Percentiles rank a stretch among this genome's conserved stretches.
Conservation (phyloP, 2,888 invertebrate species). For the Gandaritis pyraliata region DNA sequence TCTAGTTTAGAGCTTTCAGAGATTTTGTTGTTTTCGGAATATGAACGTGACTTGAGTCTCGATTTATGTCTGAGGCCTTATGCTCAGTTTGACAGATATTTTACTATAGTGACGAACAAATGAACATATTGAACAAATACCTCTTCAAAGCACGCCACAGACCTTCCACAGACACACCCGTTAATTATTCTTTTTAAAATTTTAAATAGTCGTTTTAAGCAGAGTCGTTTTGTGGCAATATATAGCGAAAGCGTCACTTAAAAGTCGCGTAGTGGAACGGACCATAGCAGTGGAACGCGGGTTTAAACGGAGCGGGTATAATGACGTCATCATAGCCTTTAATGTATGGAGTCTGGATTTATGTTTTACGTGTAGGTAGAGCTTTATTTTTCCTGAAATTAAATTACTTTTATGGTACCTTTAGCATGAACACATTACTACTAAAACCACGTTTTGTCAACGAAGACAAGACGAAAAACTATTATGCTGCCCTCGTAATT, state of each 20-base stretch:
- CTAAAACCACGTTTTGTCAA: too few species aligned
- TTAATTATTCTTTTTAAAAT: conserved; percentile 9
- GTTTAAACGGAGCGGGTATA: conserved; percentile 30
- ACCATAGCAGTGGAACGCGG: conserved; percentile 21
- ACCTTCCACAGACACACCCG: neutral
- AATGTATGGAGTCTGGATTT: conserved; percentile 8
- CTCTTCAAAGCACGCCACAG: neutral
- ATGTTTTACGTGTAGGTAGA: neutral
- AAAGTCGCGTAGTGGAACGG: conserved; percentile 1
- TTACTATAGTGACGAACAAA: too few species aligned
- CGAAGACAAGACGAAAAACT: too few species aligned
- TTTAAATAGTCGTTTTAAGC: conserved; percentile 27
- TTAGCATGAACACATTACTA: too few species aligned
- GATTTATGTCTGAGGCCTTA: too few species aligned
- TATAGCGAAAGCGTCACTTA: conserved; percentile 26
- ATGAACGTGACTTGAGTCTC: too few species aligned
- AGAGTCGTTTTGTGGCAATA: conserved; percentile 22
- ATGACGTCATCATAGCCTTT: conserved; percentile 35
- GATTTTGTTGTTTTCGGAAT: too few species aligned
- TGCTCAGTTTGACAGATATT: too few species aligned
- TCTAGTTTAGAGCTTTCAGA: too few species aligned
- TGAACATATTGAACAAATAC: too few species aligned
- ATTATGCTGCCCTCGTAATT: too few species aligned
- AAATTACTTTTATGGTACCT: too few species aligned
- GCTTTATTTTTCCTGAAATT: neutral